Conservation (phyloP, 2,797 vertebrate genomes). For the Sardinella longiceps region DNA sequence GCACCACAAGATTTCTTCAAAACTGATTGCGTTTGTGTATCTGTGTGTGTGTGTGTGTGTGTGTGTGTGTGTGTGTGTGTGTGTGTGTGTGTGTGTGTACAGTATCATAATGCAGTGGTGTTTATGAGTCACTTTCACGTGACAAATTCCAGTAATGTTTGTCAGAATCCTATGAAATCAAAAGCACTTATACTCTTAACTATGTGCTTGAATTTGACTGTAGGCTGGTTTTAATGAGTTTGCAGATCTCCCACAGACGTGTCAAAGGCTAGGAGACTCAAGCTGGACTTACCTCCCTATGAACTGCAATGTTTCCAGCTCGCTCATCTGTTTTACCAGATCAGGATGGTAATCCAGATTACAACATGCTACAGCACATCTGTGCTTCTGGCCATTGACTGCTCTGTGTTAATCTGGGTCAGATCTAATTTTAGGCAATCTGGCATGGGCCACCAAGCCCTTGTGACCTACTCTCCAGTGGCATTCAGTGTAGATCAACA, state of each 20-base stretch:
- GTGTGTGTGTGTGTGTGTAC: background rate
- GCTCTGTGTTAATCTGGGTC: constrained; percentile 67
- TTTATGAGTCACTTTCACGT: too few species aligned
- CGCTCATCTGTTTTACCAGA: constrained; percentile 66
- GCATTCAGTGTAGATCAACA: background rate
- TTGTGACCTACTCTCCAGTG: background rate
- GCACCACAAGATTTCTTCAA: too few species aligned
- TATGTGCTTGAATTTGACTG: background rate
- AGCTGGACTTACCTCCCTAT: background rate
- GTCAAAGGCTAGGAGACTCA: background rate
- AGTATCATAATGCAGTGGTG: too few species aligned
- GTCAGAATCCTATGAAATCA: too few species aligned
- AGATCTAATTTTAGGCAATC: constrained; percentile 53
- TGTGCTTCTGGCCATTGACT: constrained; percentile 33
- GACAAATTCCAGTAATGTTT: too few species aligned
- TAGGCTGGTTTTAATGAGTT: background rate
- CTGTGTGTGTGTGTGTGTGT: background rate
- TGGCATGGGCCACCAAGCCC: background rate
- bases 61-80: background rate
- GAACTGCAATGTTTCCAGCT: constrained; percentile 51
- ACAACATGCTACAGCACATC: constrained; percentile 45
- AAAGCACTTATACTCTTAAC: background rate
- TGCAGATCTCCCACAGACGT: background rate
- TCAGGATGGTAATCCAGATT: constrained; percentile 77
- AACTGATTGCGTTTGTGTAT: background rate